These are phyloP conservation scores for Gonioctena quinquepunctata DNA, from an alignment of 1,140 invertebrate species.

Conservation along the genomic window DNA sequence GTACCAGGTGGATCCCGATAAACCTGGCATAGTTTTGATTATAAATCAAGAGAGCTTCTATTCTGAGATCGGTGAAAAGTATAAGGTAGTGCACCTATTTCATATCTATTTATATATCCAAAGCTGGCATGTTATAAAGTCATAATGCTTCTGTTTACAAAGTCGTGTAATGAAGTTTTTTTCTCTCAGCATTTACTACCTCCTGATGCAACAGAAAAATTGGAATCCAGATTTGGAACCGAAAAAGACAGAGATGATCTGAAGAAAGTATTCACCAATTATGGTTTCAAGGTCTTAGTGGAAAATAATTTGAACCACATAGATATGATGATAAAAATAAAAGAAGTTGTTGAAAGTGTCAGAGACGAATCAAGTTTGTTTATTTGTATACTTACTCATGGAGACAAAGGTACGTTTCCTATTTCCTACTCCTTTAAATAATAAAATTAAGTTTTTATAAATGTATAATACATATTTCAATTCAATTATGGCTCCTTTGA, in stretches of 20 bases:
- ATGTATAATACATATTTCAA: background rate
- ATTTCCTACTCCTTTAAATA: background rate
- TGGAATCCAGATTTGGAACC: slow-evolving; percentile 40
- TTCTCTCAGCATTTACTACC: slow-evolving; percentile 36
- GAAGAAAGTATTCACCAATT: slow-evolving; percentile 31
- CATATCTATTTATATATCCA: background rate
- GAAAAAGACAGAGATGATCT: slow-evolving; percentile 35
- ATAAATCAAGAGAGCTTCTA: slow-evolving; percentile 49
- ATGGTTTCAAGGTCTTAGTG: slow-evolving; percentile 35
- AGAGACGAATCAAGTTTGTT: slow-evolving; percentile 42
- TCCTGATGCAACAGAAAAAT: slow-evolving; percentile 6
- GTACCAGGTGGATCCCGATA: slow-evolving; percentile 40
- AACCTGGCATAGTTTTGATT: slow-evolving; percentile 44
- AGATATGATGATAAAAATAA: slow-evolving; percentile 29
- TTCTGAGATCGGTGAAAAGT: slow-evolving; percentile 33
- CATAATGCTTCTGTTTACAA: too few species aligned
- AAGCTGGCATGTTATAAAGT: too few species aligned
- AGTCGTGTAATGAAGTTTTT: too few species aligned
- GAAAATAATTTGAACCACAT: slow-evolving; percentile 33
- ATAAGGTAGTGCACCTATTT: slow-evolving; percentile 33
- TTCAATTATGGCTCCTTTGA: background rate
- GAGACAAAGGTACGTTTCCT: slow-evolving; percentile 34
- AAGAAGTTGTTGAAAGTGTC: slow-evolving; percentile 19
- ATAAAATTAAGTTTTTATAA: background rate
- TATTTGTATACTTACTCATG: slow-evolving; percentile 46